Evolutionary conservation across 2,797 vertebrate genomes (phyloP).

Genomic region (Scyliorhinus canicula): DNA sequence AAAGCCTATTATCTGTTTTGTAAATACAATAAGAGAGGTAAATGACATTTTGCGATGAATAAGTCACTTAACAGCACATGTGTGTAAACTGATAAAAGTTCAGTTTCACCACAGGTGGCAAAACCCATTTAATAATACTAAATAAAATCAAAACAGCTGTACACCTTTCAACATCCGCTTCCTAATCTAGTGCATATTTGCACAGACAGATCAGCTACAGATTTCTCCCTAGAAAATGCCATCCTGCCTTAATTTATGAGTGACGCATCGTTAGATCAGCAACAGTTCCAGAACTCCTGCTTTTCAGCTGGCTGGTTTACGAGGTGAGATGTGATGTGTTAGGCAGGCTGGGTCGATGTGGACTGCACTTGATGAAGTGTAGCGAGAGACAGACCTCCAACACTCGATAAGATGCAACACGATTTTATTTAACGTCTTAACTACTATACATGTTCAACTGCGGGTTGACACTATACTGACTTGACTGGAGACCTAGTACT

Average conservation of each 20-base stretch:
- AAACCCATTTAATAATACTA: neutral
- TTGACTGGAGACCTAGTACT: no score
- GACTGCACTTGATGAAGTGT: no score
- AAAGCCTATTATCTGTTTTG: neutral
- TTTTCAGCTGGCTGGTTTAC: slow-evolving; percentile 23
- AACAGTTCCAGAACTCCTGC: neutral
- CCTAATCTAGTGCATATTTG: slow-evolving; percentile 2
- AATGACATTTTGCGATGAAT: neutral
- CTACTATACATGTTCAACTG: no score
- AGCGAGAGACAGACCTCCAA: no score
- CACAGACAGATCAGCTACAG: neutral
- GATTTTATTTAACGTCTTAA: no score
- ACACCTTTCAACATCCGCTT: neutral
- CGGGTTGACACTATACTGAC: no score
- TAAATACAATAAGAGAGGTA: neutral
- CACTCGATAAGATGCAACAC: no score
- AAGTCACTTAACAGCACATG: neutral
- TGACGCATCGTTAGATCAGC: neutral
- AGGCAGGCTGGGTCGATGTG: no score
- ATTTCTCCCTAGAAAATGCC: neutral
- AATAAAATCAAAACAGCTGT: slow-evolving; percentile 22
- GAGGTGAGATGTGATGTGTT: slow-evolving; percentile 27
- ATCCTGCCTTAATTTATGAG: slow-evolving; percentile 14
- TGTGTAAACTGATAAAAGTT: neutral
- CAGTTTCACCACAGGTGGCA: neutral